Evolutionary conservation across 2,888 invertebrate genomes (phyloP).

Genomic region (Aspidapion aeneum): DNA sequence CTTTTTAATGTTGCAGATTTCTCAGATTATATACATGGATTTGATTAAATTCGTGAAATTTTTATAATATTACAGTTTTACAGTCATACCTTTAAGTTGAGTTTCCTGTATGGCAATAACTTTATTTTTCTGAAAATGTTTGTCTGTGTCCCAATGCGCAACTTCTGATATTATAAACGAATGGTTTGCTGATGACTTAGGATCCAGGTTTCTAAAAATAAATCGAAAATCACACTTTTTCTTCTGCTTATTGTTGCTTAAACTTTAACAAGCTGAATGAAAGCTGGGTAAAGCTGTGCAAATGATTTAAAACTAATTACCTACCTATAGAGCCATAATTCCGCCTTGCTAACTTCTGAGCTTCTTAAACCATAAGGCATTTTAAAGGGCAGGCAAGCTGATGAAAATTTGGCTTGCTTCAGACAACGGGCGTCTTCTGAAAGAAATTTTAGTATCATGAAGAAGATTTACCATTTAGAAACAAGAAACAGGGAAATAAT

Average conservation of each 20-base stretch:
- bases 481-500: too few relatives aligned
- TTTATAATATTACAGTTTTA: too few relatives aligned
- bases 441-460: too few relatives aligned
- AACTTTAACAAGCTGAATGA: slow-evolving; percentile 57
- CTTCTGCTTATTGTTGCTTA: too few relatives aligned
- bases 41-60: too few relatives aligned
- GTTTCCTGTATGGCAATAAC: slow-evolving; percentile 77
- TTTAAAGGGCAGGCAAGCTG: slow-evolving; percentile 74
- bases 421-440: slow-evolving; percentile 53
- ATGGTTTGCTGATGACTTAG: slow-evolving; percentile 24
- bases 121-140: slow-evolving; percentile 73
- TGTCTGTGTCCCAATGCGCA: slow-evolving; percentile 67
- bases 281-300: slow-evolving; percentile 67
- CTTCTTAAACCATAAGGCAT: slow-evolving; percentile 71
- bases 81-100: slow-evolving; percentile 59
- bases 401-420: slow-evolving; percentile 54
- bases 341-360: slow-evolving; percentile 72
- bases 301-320: too few relatives aligned
- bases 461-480: too few relatives aligned
- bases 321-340: slow-evolving; percentile 83
- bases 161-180: slow-evolving; percentile 57
- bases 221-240: too few relatives aligned
- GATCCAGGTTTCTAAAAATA: slow-evolving; percentile 21
- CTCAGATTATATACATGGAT: too few relatives aligned
- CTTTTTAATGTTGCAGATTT: too few relatives aligned